phyloP scores from a whole-genome alignment of 2,888 invertebrate genomes.

The Sesia apiformis region DNA sequence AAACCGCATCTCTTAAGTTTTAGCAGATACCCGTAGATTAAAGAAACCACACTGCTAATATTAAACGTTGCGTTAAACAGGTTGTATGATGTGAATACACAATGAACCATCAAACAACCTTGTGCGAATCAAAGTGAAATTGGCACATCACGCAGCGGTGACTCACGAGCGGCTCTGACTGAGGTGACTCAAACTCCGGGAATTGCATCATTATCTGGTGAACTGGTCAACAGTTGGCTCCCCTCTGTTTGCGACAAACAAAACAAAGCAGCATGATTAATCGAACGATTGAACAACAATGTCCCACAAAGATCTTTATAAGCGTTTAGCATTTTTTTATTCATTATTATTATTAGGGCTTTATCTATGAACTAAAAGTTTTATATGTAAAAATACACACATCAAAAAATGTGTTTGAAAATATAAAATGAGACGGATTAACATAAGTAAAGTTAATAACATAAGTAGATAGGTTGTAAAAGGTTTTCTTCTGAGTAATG shows the following conservation, averaged over 20 bases:
- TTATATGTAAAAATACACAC: too few species aligned
- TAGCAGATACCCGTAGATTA: too few species aligned
- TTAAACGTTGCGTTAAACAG: too few species aligned
- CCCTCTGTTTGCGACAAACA: slow-evolving; percentile 14
- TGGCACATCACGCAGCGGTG: slow-evolving; percentile 43
- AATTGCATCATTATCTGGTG: slow-evolving; percentile 32
- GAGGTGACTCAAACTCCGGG: slow-evolving; percentile 24
- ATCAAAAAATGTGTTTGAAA: too few species aligned
- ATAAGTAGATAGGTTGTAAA: too few species aligned
- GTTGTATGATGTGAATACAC: too few species aligned
- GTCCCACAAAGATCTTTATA: neutral
- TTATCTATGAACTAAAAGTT: too few species aligned
- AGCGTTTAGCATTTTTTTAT: neutral
- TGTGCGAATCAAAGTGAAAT: slow-evolving; percentile 34
- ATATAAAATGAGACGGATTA: too few species aligned
- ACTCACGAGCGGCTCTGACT: slow-evolving; percentile 26
- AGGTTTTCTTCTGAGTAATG: too few species aligned
- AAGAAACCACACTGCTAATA: too few species aligned
- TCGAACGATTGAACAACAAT: neutral
- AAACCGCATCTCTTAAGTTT: too few species aligned
- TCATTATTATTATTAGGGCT: neutral
- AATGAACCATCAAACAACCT: neutral
- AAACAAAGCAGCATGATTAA: slow-evolving; percentile 1
- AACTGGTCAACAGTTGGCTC: slow-evolving; percentile 11
- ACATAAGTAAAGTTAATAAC: too few species aligned